Conservation (phyloP, 2,797 vertebrate species). For the Erithacus rubecula region DNA sequence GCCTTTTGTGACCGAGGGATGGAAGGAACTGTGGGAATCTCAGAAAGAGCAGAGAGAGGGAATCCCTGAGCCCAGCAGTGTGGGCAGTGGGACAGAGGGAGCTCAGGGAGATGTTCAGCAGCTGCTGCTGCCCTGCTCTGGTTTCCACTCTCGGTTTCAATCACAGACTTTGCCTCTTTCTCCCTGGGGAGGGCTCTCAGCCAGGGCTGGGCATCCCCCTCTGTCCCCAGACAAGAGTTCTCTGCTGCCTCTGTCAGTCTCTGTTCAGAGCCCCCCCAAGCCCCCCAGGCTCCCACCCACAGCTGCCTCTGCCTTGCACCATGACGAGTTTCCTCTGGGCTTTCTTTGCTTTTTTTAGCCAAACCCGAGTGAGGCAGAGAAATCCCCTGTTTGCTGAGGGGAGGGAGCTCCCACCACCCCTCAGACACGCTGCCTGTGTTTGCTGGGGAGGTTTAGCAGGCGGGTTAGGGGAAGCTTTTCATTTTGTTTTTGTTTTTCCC, state of each 20-base stretch:
- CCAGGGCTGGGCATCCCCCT: not conserved
- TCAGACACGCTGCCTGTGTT: not conserved
- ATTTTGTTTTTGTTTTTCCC: not conserved
- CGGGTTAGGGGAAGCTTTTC: not conserved
- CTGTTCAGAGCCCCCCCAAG: conserved; percentile 24
- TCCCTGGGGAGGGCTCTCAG: not conserved
- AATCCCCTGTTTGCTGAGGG: conserved; percentile 39
- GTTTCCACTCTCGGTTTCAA: not conserved
- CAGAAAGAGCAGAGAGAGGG: not conserved
- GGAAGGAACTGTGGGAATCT: not conserved
- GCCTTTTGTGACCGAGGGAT: not conserved
- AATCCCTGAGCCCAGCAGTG: not conserved
- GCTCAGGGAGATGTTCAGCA: not conserved
- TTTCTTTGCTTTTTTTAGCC: conserved; percentile 48
- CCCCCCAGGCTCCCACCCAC: not conserved
- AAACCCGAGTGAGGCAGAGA: conserved; percentile 14
- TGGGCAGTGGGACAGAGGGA: not conserved
- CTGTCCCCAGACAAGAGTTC: not conserved
- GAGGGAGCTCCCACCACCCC: not conserved
- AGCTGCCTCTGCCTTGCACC: conserved; percentile 59
- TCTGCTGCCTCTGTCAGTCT: not conserved
- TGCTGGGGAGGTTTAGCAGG: not conserved
- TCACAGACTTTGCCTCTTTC: not conserved
- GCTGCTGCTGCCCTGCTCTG: not conserved
- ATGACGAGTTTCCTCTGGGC: conserved; percentile 58